A percentile compares a stretch with the other conserved stretches of the same genome.
Evolutionary conservation across 2,797 vertebrate species (phyloP).

Genomic region (Pipistrellus pygmaeus): DNA sequence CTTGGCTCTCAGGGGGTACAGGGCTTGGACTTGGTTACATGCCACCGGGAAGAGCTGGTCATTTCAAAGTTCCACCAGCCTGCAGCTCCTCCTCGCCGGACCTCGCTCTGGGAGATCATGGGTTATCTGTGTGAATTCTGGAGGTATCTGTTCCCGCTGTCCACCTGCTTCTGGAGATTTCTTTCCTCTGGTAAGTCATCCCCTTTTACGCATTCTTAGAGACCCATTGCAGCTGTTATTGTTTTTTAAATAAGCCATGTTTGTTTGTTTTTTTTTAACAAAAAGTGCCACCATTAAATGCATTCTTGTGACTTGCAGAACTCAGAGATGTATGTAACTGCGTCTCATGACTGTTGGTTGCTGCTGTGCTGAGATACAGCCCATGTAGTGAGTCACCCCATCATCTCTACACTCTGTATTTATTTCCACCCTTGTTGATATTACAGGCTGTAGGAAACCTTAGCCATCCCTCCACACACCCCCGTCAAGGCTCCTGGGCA

Average conservation of each 20-base stretch:
- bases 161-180: constrained; percentile 80
- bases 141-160: constrained; percentile 77
- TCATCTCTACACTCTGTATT: neutral
- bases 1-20: constrained; percentile 16
- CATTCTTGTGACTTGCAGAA: constrained; percentile 68
- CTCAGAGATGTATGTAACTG: neutral
- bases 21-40: constrained; percentile 61
- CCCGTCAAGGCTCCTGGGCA: constrained; percentile 6
- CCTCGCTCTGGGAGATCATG: constrained; percentile 82
- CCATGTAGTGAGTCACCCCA: neutral
- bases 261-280: neutral
- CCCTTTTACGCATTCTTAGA: constrained; percentile 40
- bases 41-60: constrained; percentile 71
- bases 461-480: neutral
- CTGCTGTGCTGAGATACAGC: neutral
- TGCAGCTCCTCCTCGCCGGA: constrained; percentile 56
- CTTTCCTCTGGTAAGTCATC: constrained; percentile 86
- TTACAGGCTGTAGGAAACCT: neutral
- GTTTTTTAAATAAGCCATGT: neutral
- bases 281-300: no score
- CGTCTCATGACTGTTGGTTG: neutral
- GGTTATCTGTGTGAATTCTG: constrained; percentile 77
- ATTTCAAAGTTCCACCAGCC: constrained; percentile 66
- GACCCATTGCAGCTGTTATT: neutral
- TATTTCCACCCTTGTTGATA: constrained; percentile 39